Percentiles rank a stretch among this genome's conserved stretches.
These are phyloP conservation scores for Parus major DNA, from an alignment of 2,113 vertebrate species.

Conservation along the genomic window DNA sequence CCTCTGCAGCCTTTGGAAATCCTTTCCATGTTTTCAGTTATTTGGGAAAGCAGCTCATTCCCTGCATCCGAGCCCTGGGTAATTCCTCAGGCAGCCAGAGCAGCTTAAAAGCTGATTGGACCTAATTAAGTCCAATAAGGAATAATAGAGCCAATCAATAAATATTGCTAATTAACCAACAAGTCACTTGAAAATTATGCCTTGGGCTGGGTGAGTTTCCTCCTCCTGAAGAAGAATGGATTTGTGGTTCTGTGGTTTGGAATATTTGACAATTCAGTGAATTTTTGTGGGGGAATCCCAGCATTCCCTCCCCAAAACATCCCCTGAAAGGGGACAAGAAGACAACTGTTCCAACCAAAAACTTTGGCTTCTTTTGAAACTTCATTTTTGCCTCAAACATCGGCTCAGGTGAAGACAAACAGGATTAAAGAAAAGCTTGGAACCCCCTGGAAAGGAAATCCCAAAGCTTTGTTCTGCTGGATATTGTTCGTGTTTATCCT, in stretches of 20 bases:
- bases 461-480: not conserved
- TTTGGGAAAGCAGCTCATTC: not conserved
- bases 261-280: not conserved
- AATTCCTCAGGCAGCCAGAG: not conserved
- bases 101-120: not conserved
- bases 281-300: not conserved
- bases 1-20: not conserved
- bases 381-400: not conserved
- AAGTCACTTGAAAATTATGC: not conserved
- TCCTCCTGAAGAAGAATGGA: not conserved
- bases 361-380: not conserved
- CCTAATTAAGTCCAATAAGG: not conserved
- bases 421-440: not conserved
- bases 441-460: not conserved
- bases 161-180: not conserved
- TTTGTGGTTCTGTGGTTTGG: not conserved
- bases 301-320: fast-evolving
- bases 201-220: not conserved
- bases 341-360: not conserved
- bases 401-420: not conserved
- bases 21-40: fast-evolving
- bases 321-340: not conserved
- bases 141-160: not conserved
- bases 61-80: not conserved
- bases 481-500: not conserved